Conservation (phyloP, 1,140 invertebrate species). For the Leptinotarsa undecemlineata region DNA sequence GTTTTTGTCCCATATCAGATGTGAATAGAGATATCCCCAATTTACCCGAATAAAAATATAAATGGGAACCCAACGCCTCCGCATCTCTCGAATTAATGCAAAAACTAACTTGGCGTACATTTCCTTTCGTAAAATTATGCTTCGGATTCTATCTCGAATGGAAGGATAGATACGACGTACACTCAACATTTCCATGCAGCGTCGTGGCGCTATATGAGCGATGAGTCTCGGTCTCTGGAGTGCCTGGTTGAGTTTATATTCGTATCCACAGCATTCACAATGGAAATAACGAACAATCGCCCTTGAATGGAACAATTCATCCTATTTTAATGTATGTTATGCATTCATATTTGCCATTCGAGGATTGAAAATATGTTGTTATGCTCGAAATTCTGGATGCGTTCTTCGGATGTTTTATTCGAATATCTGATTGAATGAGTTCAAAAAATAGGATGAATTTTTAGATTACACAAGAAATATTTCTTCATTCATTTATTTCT, state of each 20-base stretch:
- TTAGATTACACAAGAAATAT: too few species aligned
- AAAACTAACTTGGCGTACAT: neutral
- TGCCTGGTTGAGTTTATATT: neutral
- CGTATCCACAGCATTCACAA: neutral
- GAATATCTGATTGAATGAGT: too few species aligned
- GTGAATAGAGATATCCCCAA: too few species aligned
- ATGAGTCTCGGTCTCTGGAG: neutral
- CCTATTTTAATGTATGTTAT: neutral
- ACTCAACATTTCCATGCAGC: constrained; percentile 1
- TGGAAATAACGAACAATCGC: constrained; percentile 4
- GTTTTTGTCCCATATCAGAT: too few species aligned
- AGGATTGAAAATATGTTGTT: too few species aligned
- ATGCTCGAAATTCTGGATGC: too few species aligned
- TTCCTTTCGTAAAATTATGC: neutral
- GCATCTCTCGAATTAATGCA: neutral
- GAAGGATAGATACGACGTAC: neutral
- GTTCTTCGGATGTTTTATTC: too few species aligned
- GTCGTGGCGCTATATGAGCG: neutral
- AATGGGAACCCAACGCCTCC: too few species aligned
- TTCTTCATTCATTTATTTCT: too few species aligned
- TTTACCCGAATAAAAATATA: too few species aligned
- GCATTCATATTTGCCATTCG: neutral
- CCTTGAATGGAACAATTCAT: neutral
- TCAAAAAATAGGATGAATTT: too few species aligned
- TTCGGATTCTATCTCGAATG: neutral